Base-by-base conservation (phyloP, 2,797 vertebrate genomes). In the Buphagus erythrorhynchus region DNA sequence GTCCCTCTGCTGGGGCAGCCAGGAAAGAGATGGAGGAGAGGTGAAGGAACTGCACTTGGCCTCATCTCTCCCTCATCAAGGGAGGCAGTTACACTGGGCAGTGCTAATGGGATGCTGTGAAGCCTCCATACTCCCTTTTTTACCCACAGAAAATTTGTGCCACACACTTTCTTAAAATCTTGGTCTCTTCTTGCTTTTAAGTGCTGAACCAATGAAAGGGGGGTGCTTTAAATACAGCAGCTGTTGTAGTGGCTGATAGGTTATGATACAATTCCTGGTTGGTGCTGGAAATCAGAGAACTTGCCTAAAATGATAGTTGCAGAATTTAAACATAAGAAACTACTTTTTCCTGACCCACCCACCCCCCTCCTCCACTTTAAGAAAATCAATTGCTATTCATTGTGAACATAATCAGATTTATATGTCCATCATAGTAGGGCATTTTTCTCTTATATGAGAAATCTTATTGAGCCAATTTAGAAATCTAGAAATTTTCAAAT, bases 341-440 rank as follows among this genome's bases (percentile, higher is more conserved):
- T 29, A 21, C 12, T 48, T 17, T 61, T 58, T n/a, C 24, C 36
- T 75, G 29, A 68, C 9, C 2, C 8, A 5, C 3, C 2, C 6
- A 2, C 8, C 3, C 7, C 2, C 7, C 4, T 1, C 8, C 4
- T 4, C 5, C 10, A 1, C 6, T 73, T 72, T 45, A 67, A 61
- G 33, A 52, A 61, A 61, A 48, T 12, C 1, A 68, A 10, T 54
- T 43, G 21, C 10, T 48, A 21, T 67, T 55, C 6, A 26, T 31
- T 80, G 22, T 61, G 65, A 10, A 3, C 16, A 65, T 26, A 54
- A 69, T 54, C 42, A 91, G 16, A 79, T 76, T 69, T 77, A 33
- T 54, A 75, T 38, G 35, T 58, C 48, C 22, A 29, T 74, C 18
- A 29, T 2, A 83, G 40, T 13, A 84, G 17, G n/a, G 5, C 24